A percentile compares a stretch with the other conserved stretches of the same genome.
Conservation (phyloP, 2,113 vertebrate species). For the Argyrosomus japonicus region DNA sequence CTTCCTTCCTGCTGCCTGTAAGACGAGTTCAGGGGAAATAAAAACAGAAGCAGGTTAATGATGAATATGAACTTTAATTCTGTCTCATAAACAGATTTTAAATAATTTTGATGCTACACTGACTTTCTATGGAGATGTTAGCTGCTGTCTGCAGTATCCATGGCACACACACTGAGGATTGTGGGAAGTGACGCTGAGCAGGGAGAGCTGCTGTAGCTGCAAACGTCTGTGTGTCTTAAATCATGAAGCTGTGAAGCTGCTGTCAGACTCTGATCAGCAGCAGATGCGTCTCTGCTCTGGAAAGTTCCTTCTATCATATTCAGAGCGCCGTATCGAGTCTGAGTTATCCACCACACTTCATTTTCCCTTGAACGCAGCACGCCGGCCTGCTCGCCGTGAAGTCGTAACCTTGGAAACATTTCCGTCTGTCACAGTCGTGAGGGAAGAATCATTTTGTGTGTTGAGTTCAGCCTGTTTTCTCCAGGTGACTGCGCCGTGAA, state of each 20-base stretch:
- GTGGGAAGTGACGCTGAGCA: conserved; percentile 13
- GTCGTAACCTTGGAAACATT: neutral
- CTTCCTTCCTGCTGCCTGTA: no score
- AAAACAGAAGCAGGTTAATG: no score
- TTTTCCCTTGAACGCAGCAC: neutral
- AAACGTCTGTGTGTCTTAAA: neutral
- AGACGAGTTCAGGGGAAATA: no score
- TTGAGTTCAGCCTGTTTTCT: no score
- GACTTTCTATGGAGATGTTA: no score
- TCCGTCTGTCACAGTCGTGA: no score
- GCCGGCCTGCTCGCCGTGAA: neutral
- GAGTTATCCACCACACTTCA: no score
- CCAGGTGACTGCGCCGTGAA: no score
- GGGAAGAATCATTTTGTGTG: no score
- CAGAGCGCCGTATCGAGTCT: neutral
- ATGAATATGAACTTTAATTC: no score
- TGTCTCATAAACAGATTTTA: no score
- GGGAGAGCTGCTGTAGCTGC: neutral
- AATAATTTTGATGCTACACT: no score
- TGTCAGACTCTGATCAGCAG: conserved; percentile 13
- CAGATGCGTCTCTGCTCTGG: conserved; percentile 18
- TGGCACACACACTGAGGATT: neutral
- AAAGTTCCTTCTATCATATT: neutral
- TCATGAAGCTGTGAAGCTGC: neutral
- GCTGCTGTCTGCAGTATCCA: neutral